Percentiles rank a stretch among this genome's conserved stretches.
Evolutionary conservation across 2,888 invertebrate genomes (phyloP).

Genomic region (Nephrotoma guestfalica): DNA sequence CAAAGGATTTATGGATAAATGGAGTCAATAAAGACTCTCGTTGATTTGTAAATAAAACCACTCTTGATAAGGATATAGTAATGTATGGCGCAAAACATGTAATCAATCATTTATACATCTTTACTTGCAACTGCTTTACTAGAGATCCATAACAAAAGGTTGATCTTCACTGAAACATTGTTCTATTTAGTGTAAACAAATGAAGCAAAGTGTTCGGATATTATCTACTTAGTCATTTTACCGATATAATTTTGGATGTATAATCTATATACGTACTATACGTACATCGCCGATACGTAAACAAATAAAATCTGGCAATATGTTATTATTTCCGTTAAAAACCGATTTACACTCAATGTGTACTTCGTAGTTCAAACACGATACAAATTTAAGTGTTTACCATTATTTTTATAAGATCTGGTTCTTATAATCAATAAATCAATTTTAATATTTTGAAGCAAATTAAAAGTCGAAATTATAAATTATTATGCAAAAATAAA

Average conservation of each 20-base stretch:
- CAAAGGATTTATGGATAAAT: too few relatives aligned
- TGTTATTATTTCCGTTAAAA: not conserved
- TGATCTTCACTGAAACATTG: not conserved
- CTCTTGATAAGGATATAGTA: too few relatives aligned
- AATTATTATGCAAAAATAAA: not conserved
- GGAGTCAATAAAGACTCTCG: too few relatives aligned
- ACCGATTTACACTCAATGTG: not conserved
- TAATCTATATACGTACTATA: not conserved
- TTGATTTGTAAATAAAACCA: too few relatives aligned
- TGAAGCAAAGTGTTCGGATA: not conserved
- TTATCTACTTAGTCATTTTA: not conserved
- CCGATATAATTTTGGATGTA: not conserved
- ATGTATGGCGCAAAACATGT: too few relatives aligned
- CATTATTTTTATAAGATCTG: not conserved
- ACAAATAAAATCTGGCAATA: not conserved
- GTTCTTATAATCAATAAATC: not conserved
- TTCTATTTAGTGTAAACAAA: not conserved
- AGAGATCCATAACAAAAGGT: not conserved
- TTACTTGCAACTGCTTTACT: too few relatives aligned
- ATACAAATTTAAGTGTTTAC: not conserved
- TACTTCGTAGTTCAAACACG: not conserved
- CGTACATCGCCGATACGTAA: not conserved
- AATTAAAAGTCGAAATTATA: not conserved
- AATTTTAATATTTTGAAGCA: not conserved
- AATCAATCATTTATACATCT: too few relatives aligned